Evolutionary conservation across 2,797 vertebrate genomes (phyloP), one percentile per base, ranked within the genome.

Genomic region (Staurois parvus): DNA sequence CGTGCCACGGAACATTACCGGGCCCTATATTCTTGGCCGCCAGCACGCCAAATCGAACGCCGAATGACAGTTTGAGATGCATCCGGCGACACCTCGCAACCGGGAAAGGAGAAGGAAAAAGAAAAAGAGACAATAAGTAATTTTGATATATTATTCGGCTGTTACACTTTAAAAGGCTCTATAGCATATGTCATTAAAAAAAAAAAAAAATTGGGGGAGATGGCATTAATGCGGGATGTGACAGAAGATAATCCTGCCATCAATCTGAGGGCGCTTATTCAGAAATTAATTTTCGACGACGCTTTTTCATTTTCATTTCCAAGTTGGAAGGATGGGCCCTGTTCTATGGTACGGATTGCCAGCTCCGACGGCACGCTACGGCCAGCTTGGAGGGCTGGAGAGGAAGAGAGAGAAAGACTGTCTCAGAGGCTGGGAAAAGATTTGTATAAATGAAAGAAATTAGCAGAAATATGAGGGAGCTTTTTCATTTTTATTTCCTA

Each of bases 241-340:
- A 64, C 40, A 56, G 37, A 76, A n/a, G 64, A 67, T 67, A 42
- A 29, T 84, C 74, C 74, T n/a, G 73, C 87, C 59, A 80, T 64
- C 77, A 64, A 81, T 72, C 83, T 30, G 24, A 9, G 26, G 59
- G 24, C 37, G 42, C 19, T 12, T 82, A 45, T 70, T 83, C 37
- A 81, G 48, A 85, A 52, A 72, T 74, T 15, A 59, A 77, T 72
- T 80, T 48, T 69, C 79, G 28, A 42, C 66, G 28, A 73, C 37
- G 66, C 76, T 78, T 87, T 84, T 79, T 79, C 75, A 83, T 83
- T 87, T 84, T 72, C 45, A 84, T 83, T 78, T 84, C 85, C 85
- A 45, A 7, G 70, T n/a, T 79, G 40, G 76, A 78, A 79, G 80
- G 79, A 87, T 45, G 83, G 73, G 78, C 29, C 72, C 37, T 72